Base-by-base conservation (phyloP, 2,888 invertebrate species). In the Agrenia bidenticulata region DNA sequence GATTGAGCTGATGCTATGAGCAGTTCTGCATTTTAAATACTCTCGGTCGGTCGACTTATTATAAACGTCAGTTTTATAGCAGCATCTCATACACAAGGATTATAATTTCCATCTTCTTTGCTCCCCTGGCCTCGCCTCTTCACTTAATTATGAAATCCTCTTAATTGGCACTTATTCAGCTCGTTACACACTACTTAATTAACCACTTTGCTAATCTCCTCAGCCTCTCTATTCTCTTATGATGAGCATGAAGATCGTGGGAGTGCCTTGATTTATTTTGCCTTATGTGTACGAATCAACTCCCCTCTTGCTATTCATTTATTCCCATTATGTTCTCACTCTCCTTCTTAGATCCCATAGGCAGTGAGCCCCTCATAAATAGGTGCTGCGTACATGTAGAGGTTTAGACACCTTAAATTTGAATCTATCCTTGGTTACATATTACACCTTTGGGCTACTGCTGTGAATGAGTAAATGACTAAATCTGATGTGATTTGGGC, bases 141-240 rank as follows among this genome's bases (percentile, higher is more conserved):
- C 60, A 64, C 62, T 70, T 70, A 67, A 70, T 70, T 70, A 70
- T 67, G 53, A 64, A 64, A 62, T 63, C 61, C 63, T 67, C 67
- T 67, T 70, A 70, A 70, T 70, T 69, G 66, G 64, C 58, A 61
- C 70, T 67, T 55, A 26, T 32, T 67, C 63, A 58, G 56, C 63
- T 64, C 59, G 56, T 61, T 51, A 61, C 19, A 17, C 66, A 66
- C 64, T 66, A 65, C 67, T 70, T 70, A 67, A 70, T 70, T 67
- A 70, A 67, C 64, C 64, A 45, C 55, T 62, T 62, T 56, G 62
- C 62, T 62, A 62, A 62, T 62, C 62, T 62, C 56, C 56, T 56
- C 45, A 51, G 21, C 41, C 26, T 61, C 54, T 54, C 61, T 5
- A 17, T 15, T 32, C 32, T 32, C 32, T 32, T 11, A 32, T n/a